Evolutionary conservation across 2,797 vertebrate species (phyloP), one percentile per base, ranked within the genome.

Genomic region (Prunella strophiata): DNA sequence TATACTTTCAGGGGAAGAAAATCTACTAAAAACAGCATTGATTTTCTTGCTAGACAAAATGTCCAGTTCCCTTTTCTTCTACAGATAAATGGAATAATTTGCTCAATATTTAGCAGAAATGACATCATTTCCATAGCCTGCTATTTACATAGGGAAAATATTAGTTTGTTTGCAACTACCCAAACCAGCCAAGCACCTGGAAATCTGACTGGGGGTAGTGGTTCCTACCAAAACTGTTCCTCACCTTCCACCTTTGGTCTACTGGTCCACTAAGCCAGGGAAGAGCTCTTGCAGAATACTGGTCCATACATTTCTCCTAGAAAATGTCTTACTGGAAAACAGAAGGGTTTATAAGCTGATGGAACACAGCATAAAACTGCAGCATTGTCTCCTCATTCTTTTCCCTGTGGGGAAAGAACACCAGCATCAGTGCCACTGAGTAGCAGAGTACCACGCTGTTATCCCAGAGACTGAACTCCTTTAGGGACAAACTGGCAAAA

Each of bases 381-480:
- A 48, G 27, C 47, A 21, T 65, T 54, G 36, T 36, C 11, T 34
- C 12, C 10, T 25, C 0, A 0, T 15, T 52, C 54, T 52, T n/a
- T 11, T 30, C n/a, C 52, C n/a, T 1, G 1, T 32, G 52, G 25
- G 51, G 48, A 30, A 74, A 40, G 55, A 62, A 8, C 16, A 17
- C 0, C 6, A 48, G 7, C 26, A 63, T 29, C 47, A 12, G 15
- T 62, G 65, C 47, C 85, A 19, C 29, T 17, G 42, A 45, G 62
- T 3, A 59, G 45, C 77, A 67, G 34, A 27, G 11, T 29, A 47
- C 16, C 77, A 25, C 0, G 0, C 26, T 6, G 6, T 13, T 61
- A 42, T 36, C 32, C 27, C 29, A 67, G 29, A 52, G 29, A 58
- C 52, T 51, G 42, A 63, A 5, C 15, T 77, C 63, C 59, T 75